phyloP scores from a whole-genome alignment of 1,140 invertebrate species.

The Cecropterus lyciades region DNA sequence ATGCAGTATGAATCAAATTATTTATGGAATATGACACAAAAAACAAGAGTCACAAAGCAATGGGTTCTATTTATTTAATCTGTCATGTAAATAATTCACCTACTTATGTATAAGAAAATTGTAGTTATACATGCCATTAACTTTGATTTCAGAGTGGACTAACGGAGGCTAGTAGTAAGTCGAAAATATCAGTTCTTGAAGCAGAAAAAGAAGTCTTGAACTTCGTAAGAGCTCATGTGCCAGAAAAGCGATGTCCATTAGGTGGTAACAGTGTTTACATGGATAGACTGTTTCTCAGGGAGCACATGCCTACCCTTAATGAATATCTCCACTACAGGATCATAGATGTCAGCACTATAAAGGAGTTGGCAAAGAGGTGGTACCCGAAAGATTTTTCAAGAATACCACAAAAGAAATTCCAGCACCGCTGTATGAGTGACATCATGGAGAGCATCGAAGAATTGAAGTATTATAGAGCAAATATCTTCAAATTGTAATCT shows the following conservation, averaged over 20 bases:
- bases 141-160: conserved; percentile 91
- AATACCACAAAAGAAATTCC: conserved; percentile 87
- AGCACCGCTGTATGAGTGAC: conserved; percentile 92
- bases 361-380: conserved; percentile 94
- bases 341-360: conserved; percentile 96
- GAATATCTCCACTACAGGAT: conserved; percentile 96
- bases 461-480: conserved; percentile 88
- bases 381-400: conserved; percentile 85
- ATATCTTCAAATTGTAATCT: conserved; percentile 75
- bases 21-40: no score
- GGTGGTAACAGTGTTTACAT: conserved; percentile 96
- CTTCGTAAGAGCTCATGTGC: conserved; percentile 90
- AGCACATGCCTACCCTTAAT: conserved; percentile 90
- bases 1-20: no score
- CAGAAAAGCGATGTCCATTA: conserved; percentile 88
- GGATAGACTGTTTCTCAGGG: conserved; percentile 91
- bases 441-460: conserved; percentile 95
- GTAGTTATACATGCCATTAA: no score
- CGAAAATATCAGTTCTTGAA: conserved; percentile 86
- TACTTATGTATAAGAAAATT: no score
- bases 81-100: no score
- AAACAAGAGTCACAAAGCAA: no score
- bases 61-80: no score
- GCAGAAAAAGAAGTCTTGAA: conserved; percentile 90
- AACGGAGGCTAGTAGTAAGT: conserved; percentile 88